Evolutionary conservation across 2,113 vertebrate genomes (phyloP).

Genomic region (Halcyon malimbica): DNA sequence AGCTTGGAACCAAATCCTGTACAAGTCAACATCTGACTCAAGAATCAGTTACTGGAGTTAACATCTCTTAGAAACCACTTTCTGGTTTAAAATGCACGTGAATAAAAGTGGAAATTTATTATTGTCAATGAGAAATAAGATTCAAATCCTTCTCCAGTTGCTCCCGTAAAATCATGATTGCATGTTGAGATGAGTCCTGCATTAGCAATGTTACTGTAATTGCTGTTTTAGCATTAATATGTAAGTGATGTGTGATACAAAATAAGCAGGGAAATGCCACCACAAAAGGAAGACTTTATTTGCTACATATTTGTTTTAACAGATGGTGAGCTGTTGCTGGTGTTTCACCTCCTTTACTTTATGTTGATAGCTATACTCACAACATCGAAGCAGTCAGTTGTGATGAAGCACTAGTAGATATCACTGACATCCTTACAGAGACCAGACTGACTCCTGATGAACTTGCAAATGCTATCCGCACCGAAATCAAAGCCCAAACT

Average conservation of each 20-base stretch:
- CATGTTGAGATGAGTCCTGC: background rate
- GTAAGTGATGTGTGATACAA: background rate
- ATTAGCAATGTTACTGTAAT: background rate
- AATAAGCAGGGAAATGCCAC: conserved; percentile 3
- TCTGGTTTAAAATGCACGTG: background rate
- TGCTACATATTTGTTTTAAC: conserved; percentile 34
- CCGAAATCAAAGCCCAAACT: conserved; percentile 90
- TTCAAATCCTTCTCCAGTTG: background rate
- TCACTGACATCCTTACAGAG: conserved; percentile 87
- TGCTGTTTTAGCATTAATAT: background rate
- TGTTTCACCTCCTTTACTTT: conserved; percentile 70
- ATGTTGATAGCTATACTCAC: conserved; percentile 88
- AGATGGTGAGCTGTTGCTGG: conserved; percentile 43
- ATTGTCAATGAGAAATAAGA: background rate
- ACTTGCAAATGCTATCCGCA: conserved; percentile 86
- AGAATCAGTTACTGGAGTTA: background rate
- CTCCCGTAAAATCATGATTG: background rate
- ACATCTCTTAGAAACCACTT: background rate
- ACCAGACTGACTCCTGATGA: conserved; percentile 85
- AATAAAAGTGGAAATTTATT: background rate
- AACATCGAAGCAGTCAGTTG: conserved; percentile 98
- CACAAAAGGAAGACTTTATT: conserved; percentile 41
- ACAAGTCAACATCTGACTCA: background rate
- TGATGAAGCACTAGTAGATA: conserved; percentile 94
- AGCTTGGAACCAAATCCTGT: background rate